These are phyloP conservation scores for Thymelicus sylvestris DNA, from an alignment of 2,888 invertebrate genomes.

Conservation along the genomic window DNA sequence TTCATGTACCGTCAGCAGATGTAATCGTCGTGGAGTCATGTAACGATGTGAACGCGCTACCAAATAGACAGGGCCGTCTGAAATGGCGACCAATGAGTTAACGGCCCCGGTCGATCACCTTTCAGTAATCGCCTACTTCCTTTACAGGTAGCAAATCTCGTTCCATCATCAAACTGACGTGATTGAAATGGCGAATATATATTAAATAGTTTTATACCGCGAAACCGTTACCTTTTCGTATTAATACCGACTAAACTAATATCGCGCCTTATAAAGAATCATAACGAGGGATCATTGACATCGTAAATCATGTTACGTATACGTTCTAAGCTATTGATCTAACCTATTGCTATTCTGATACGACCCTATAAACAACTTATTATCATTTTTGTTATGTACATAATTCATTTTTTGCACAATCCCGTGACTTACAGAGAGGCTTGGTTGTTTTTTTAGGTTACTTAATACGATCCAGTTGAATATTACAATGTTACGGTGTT, in stretches of 20 bases:
- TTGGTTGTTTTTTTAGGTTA: constrained; percentile 26
- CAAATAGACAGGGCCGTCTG: constrained; percentile 52
- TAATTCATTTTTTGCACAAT: constrained; percentile 30
- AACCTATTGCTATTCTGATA: constrained; percentile 31
- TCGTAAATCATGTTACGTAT: constrained; percentile 46
- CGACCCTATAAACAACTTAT: constrained; percentile 30
- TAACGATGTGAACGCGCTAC: constrained; percentile 44
- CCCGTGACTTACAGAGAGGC: constrained; percentile 2
- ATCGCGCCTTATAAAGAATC: constrained; percentile 24
- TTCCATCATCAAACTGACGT: constrained; percentile 60
- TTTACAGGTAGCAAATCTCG: constrained; percentile 73
- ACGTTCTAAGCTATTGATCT: constrained; percentile 28
- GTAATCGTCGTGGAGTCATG: constrained; percentile 55
- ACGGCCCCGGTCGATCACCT: constrained; percentile 81
- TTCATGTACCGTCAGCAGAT: constrained; percentile 64
- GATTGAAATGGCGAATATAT: constrained; percentile 63
- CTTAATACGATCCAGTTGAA: background rate
- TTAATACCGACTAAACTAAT: constrained; percentile 24
- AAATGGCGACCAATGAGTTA: constrained; percentile 57
- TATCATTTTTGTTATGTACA: constrained; percentile 38
- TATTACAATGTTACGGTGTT: background rate
- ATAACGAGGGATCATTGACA: constrained; percentile 51
- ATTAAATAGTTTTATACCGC: constrained; percentile 46
- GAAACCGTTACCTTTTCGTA: constrained; percentile 39
- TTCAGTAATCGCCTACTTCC: constrained; percentile 80